A percentile compares a stretch with the other conserved stretches of the same genome.
phyloP scores from a whole-genome alignment of 2,113 vertebrate genomes.

The Synodontis membranacea region DNA sequence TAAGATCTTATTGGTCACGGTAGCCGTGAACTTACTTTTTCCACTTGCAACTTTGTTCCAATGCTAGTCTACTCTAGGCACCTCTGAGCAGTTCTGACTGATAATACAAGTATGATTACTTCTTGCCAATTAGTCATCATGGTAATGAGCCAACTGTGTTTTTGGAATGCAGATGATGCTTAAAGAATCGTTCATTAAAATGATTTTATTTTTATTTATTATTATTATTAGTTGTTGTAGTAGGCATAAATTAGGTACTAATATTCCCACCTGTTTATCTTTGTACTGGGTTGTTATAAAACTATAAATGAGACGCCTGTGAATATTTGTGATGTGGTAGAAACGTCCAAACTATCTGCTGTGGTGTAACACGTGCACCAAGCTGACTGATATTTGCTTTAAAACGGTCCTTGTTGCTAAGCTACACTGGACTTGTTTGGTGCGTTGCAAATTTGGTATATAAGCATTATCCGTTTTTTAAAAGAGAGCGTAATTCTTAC shows the following conservation, averaged over 20 bases:
- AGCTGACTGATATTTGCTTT: not conserved
- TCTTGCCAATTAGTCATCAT: not conserved
- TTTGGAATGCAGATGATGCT: not conserved
- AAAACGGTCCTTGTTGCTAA: not conserved
- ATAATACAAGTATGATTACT: conserved; percentile 7
- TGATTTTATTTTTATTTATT: not conserved
- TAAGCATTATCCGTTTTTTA: not conserved
- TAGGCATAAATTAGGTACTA: not conserved
- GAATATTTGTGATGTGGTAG: not conserved
- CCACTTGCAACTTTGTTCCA: not conserved
- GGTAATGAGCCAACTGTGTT: not conserved
- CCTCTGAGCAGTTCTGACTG: not conserved
- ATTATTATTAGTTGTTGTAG: not conserved
- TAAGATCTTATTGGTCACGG: not conserved
- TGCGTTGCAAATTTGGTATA: not conserved
- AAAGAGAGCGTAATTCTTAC: not conserved
- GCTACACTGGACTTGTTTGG: not conserved
- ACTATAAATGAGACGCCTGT: not conserved
- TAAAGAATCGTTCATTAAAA: not conserved
- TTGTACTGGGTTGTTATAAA: not conserved
- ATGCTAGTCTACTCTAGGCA: no score
- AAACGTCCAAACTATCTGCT: not conserved
- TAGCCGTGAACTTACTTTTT: not conserved
- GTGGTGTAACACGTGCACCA: not conserved
- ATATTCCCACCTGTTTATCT: not conserved